These are phyloP conservation scores for Aphaenogaster rudis DNA, from an alignment of 1,140 invertebrate species.

Conservation along the genomic window DNA sequence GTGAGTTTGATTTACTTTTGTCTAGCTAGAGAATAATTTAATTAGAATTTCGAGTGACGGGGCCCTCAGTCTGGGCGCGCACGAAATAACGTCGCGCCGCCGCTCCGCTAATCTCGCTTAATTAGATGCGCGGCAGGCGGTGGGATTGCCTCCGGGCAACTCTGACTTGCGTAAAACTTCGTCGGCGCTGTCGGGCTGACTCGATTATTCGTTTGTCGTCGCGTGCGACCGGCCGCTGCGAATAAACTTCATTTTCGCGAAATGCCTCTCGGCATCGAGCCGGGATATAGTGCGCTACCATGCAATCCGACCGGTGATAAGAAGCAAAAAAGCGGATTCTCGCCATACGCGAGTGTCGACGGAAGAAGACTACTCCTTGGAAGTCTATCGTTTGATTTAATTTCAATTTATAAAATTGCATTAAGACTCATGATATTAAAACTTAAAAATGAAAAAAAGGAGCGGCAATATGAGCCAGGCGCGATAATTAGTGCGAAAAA, in stretches of 20 bases:
- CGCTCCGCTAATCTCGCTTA: conserved; percentile 48
- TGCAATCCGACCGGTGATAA: background rate
- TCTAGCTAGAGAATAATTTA: conserved; percentile 49
- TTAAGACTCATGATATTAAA: no score
- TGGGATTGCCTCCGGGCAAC: conserved; percentile 48
- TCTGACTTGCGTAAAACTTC: conserved; percentile 64
- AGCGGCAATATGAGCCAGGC: no score
- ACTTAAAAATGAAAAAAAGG: no score
- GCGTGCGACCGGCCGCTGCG: conserved; percentile 3
- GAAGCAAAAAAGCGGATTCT: background rate
- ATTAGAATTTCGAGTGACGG: conserved; percentile 56
- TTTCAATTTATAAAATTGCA: background rate
- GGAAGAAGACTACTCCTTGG: conserved; percentile 13
- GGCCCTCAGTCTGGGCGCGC: background rate
- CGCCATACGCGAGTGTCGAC: background rate
- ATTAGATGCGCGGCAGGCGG: conserved; percentile 58
- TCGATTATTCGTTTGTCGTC: conserved; percentile 63
- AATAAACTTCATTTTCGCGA: conserved; percentile 51
- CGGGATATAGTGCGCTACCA: background rate
- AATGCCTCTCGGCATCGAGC: no score
- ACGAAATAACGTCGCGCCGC: conserved; percentile 7
- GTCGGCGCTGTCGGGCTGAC: conserved; percentile 28
- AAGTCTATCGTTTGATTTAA: conserved; percentile 55
- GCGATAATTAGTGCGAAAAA: no score
- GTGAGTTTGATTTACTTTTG: conserved; percentile 29